A percentile compares a stretch with the other conserved stretches of the same genome.
These are phyloP conservation scores for Anastatus disparis DNA, from an alignment of 1,140 invertebrate genomes.

Conservation along the genomic window DNA sequence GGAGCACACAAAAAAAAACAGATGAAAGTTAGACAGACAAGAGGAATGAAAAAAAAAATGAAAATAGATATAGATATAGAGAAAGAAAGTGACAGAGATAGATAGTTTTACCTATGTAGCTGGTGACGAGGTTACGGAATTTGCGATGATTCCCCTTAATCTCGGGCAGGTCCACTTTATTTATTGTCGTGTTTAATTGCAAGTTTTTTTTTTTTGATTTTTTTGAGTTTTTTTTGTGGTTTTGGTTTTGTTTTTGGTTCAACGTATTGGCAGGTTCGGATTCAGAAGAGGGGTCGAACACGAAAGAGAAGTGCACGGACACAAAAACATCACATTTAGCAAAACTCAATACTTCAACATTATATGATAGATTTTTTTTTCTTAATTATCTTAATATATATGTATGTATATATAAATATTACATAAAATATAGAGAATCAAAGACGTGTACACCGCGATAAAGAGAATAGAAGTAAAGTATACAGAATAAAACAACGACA, in stretches of 20 bases:
- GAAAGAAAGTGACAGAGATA: too few relatives aligned
- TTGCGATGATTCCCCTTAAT: constrained; percentile 97
- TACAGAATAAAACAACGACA: not conserved
- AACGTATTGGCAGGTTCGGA: constrained; percentile 62
- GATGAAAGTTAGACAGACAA: constrained; percentile 54
- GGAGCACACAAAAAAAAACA: too few relatives aligned
- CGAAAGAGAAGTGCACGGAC: constrained; percentile 66
- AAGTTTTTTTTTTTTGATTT: constrained; percentile 58
- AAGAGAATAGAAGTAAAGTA: too few relatives aligned
- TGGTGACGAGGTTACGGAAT: constrained; percentile 97
- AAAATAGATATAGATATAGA: too few relatives aligned
- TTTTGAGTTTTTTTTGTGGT: too few relatives aligned
- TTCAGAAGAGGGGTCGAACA: constrained; percentile 63
- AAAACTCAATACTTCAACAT: constrained; percentile 55
- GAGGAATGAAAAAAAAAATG: too few relatives aligned
- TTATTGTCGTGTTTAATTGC: constrained; percentile 54
- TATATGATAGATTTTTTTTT: not conserved
- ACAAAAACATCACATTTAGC: constrained; percentile 66
- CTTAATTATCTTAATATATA: not conserved
- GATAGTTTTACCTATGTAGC: constrained; percentile 89
- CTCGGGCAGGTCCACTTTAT: constrained; percentile 92
- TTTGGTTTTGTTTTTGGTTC: too few relatives aligned
- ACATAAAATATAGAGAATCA: not conserved
- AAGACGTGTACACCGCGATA: not conserved
- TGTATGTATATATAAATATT: not conserved